Percentiles rank a stretch among this genome's conserved stretches.
These are phyloP conservation scores for Balaeniceps rex DNA, from an alignment of 2,113 vertebrate genomes.

Conservation along the genomic window DNA sequence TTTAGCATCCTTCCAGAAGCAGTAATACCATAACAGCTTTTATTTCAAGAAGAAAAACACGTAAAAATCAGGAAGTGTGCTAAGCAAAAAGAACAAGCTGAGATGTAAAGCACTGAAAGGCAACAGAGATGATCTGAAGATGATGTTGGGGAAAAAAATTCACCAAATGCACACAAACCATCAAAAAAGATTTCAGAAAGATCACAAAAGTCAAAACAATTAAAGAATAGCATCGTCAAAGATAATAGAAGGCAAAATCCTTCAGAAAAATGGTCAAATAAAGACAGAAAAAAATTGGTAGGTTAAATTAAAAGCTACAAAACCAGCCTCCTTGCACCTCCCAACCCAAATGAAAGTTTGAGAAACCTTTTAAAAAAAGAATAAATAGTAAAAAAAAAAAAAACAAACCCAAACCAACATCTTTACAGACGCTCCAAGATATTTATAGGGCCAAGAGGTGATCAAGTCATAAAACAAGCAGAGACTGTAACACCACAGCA, in stretches of 20 bases:
- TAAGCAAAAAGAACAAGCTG: not conserved
- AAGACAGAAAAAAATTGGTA: not conserved
- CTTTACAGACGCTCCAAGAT: not conserved
- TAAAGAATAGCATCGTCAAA: not conserved
- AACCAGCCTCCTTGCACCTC: not conserved
- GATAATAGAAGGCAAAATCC: not conserved
- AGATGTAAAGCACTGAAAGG: not conserved
- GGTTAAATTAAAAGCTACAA: not conserved
- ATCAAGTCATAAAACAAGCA: not conserved
- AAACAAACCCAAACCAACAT: not conserved
- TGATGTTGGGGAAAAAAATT: accelerated
- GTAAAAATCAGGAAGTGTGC: not conserved
- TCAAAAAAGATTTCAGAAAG: not conserved
- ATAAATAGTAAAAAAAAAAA: not conserved
- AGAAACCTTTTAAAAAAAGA: not conserved
- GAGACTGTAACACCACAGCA: not conserved
- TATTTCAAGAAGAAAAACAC: not conserved
- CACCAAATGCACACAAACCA: not conserved
- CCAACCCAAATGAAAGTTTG: not conserved
- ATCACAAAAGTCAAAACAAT: not conserved
- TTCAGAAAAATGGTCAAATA: not conserved
- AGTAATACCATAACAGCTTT: not conserved
- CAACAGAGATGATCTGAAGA: not conserved
- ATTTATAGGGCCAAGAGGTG: not conserved
- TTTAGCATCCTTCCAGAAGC: not conserved